Conservation (phyloP, 1,140 invertebrate genomes). For the Piezodorus guildinii region DNA sequence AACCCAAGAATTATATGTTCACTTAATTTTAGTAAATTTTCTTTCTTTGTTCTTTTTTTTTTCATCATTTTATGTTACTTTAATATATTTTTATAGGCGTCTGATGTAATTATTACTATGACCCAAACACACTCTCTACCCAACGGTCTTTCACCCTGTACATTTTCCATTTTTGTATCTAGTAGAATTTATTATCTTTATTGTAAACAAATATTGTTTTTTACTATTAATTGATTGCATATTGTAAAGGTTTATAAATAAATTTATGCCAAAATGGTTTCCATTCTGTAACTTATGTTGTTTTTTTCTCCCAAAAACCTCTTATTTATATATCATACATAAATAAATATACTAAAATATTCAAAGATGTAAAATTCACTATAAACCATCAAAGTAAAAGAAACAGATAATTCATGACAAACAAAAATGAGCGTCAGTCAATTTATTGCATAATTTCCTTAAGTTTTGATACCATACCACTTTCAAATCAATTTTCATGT, state of each 20-base stretch:
- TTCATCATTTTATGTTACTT: conserved; percentile 13
- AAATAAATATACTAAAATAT: too few relatives aligned
- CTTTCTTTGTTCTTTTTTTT: conserved; percentile 6
- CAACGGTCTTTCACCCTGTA: conserved; percentile 26
- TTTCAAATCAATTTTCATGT: too few relatives aligned
- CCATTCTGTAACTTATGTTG: conserved; percentile 1
- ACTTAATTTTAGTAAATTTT: conserved; percentile 10
- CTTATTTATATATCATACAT: too few relatives aligned
- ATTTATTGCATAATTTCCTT: too few relatives aligned
- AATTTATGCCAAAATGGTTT: conserved; percentile 14
- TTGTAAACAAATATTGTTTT: conserved; percentile 22
- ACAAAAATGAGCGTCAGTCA: too few relatives aligned
- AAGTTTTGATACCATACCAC: too few relatives aligned
- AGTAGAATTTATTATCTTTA: conserved; percentile 20
- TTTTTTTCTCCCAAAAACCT: neutral
- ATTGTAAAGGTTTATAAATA: conserved; percentile 21
- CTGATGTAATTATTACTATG: conserved; percentile 19
- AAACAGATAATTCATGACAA: too few relatives aligned
- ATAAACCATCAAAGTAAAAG: too few relatives aligned
- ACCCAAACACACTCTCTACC: conserved; percentile 23
- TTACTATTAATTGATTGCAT: conserved; percentile 19
- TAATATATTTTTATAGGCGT: conserved; percentile 20
- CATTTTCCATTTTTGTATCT: conserved; percentile 21
- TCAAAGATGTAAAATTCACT: too few relatives aligned
- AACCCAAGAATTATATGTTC: neutral